Conservation (phyloP, 2,113 vertebrate genomes). For the Emydura subglobosa region DNA sequence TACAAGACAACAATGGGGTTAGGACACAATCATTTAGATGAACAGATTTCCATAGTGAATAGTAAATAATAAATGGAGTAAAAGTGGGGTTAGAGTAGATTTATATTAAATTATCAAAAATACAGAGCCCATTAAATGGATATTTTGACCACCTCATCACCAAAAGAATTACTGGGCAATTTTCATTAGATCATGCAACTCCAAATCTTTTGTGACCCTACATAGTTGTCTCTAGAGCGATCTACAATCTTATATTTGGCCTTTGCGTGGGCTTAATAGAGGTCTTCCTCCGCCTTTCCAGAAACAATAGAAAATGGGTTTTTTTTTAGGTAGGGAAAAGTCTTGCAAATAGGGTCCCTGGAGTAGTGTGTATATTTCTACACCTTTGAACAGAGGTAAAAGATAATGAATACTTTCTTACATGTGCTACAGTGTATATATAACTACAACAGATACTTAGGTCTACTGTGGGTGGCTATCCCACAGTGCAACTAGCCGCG, state of each 20-base stretch:
- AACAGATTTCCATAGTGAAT: background rate
- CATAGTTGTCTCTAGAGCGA: background rate
- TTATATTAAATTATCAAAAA: constrained; percentile 26
- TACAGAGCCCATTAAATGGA: background rate
- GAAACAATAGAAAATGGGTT: background rate
- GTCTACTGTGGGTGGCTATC: background rate
- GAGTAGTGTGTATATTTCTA: background rate
- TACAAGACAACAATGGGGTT: background rate
- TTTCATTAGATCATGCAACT: background rate
- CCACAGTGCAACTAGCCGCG: no score
- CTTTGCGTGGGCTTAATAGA: background rate
- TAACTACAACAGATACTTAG: background rate
- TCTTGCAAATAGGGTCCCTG: background rate
- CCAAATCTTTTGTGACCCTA: background rate
- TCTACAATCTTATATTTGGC: background rate
- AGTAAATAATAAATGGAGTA: background rate
- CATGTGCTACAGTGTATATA: background rate
- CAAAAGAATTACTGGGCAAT: background rate
- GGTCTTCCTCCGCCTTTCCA: background rate
- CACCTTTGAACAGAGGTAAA: background rate
- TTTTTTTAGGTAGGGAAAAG: background rate
- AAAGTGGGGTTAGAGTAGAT: background rate
- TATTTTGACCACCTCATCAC: background rate
- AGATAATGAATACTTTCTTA: background rate
- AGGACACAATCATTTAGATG: background rate